Percentiles rank a stretch among this genome's conserved stretches.
phyloP scores from a whole-genome alignment of 2,113 vertebrate genomes.

The Scalopus aquaticus region DNA sequence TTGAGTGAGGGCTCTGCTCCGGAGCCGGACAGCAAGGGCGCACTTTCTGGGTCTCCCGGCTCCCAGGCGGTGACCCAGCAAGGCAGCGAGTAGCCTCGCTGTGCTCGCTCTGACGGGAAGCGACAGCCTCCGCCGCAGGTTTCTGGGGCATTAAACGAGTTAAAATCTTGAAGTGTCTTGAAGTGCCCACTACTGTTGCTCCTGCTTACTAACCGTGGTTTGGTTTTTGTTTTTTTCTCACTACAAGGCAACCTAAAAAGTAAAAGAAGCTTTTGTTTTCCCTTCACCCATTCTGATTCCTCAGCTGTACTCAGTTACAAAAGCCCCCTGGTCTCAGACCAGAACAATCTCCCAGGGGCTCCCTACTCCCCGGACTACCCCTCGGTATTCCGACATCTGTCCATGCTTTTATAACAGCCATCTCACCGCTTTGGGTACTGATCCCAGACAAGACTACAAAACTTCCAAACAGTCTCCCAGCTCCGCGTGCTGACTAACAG shows the following conservation, averaged over 20 bases:
- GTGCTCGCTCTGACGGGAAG: neutral
- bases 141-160: neutral
- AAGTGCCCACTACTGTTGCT: neutral
- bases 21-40: neutral
- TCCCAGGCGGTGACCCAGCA: neutral
- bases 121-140: neutral
- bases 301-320: slow-evolving; percentile 30
- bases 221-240: neutral
- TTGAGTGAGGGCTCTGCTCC: neutral
- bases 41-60: neutral
- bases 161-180: neutral
- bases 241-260: slow-evolving; percentile 48
- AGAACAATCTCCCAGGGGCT: slow-evolving; percentile 8
- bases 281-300: neutral
- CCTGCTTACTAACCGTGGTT: neutral
- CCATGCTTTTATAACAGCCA: neutral
- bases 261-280: slow-evolving; percentile 42
- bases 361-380: neutral
- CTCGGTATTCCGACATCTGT: neutral
- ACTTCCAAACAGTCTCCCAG: neutral
- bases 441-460: neutral
- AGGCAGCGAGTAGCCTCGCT: neutral
- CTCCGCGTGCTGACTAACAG: slow-evolving; percentile 1
- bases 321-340: neutral
- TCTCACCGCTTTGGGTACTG: neutral